Evolutionary conservation across 2,113 vertebrate genomes (phyloP), one percentile per base, ranked within the genome.

Genomic region (Poicephalus gulielmi): DNA sequence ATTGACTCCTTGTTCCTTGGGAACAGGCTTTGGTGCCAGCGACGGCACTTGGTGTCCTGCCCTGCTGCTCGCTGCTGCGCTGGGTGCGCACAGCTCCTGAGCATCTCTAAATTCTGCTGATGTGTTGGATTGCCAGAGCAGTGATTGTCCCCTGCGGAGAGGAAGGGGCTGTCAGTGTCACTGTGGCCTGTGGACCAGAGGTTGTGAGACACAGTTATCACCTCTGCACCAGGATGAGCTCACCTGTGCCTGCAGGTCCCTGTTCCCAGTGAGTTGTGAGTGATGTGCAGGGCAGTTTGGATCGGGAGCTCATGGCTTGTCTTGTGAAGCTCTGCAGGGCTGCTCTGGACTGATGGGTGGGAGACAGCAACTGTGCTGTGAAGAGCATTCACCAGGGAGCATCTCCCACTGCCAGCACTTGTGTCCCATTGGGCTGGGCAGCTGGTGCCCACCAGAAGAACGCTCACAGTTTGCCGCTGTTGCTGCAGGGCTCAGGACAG

Each of bases 391-490:
- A 17, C 13, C 41, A 44, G 80, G 73, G 90, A 71, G 55, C 90
- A 68, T 37, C 35, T 73, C 63, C n/a, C 13, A 2, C 17, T 17
- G 41, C 3, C 46, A 52, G 55, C 0, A 0, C 8, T 27, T 17
- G n/a, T 37, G 57, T 46, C 77, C 60, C 33, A 0, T 27, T 0
- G 1, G 28, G 24, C 71, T 67, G 83, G 59, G 41, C 28, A 37
- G 22, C 11, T 1, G 0, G 17, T 1, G 1, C 53, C 83, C 68
- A 15, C 27, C 50, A 44, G 15, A 33, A 0, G 7, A n/a, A 27
- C 47, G 17, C 0, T 0, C 28, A 2, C 19, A 35, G 44, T 1
- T 35, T 39, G 31, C 55, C 49, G 85, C 79, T 44, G 28, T 16
- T 69, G 67, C 68, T 83, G 6, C 2, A 16, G 53, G 23, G n/a